These are phyloP conservation scores for Cnemophilus loriae DNA, from an alignment of 2,113 vertebrate species.

Conservation along the genomic window DNA sequence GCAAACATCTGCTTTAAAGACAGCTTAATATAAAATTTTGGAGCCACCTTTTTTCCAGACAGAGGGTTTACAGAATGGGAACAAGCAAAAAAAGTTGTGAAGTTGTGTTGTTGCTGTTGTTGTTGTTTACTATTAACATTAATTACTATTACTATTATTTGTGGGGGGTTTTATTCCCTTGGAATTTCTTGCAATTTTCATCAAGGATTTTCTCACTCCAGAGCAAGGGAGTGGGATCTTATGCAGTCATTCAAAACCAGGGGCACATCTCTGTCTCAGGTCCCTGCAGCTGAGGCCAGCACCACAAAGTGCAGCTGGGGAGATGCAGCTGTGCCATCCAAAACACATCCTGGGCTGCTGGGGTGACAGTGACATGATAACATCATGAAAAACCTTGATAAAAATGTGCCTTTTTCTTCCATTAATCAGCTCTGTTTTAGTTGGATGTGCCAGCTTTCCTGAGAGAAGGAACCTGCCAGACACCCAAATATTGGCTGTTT, in stretches of 20 bases:
- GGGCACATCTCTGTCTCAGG: neutral
- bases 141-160: neutral
- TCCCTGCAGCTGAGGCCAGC: neutral
- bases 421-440: neutral
- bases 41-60: neutral
- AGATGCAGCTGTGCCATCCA: neutral
- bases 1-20: neutral
- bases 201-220: neutral
- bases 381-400: neutral
- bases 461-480: slow-evolving; percentile 18
- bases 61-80: neutral
- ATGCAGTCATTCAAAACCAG: neutral
- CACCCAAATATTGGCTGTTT: neutral
- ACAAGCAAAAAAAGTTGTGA: neutral
- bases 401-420: neutral
- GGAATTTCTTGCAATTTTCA: neutral
- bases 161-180: too few relatives aligned
- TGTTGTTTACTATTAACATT: neutral
- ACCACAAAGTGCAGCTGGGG: neutral
- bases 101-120: neutral
- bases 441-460: neutral
- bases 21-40: neutral
- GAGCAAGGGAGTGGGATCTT: neutral
- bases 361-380: neutral
- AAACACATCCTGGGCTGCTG: neutral